phyloP scores from a whole-genome alignment of 2,797 vertebrate species.

The Sebastes diaconus region DNA sequence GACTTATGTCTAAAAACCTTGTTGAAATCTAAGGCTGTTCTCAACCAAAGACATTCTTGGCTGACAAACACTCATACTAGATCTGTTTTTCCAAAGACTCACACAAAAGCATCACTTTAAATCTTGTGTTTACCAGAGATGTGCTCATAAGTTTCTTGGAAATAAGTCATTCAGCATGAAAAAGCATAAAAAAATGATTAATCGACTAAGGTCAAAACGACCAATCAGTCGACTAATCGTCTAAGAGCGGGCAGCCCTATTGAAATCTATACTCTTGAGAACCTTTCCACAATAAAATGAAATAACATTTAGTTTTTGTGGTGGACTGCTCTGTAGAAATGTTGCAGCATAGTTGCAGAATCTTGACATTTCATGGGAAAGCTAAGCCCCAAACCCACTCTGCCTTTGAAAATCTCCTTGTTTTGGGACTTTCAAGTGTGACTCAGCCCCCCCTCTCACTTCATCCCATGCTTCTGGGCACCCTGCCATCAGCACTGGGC shows the following conservation, averaged over 20 bases:
- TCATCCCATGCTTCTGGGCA: slow-evolving; percentile 62
- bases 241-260: no score
- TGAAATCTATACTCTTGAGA: not conserved
- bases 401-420: slow-evolving; percentile 43
- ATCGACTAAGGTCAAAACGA: no score
- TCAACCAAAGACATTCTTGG: no score
- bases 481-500: slow-evolving; percentile 61
- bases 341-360: not conserved
- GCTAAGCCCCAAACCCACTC: slow-evolving; percentile 22
- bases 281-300: not conserved
- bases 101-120: no score
- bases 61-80: no score
- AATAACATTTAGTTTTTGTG: not conserved
- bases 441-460: slow-evolving; percentile 16
- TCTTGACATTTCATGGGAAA: slow-evolving; percentile 40
- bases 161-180: no score
- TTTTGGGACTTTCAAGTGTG: slow-evolving; percentile 59
- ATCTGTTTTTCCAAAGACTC: no score
- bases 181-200: no score
- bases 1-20: not conserved
- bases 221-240: no score
- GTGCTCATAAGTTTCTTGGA: no score
- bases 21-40: not conserved
- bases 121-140: no score
- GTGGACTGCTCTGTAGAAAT: not conserved